Evolutionary conservation across 2,797 vertebrate genomes (phyloP).

Genomic region (Meda fulgida): DNA sequence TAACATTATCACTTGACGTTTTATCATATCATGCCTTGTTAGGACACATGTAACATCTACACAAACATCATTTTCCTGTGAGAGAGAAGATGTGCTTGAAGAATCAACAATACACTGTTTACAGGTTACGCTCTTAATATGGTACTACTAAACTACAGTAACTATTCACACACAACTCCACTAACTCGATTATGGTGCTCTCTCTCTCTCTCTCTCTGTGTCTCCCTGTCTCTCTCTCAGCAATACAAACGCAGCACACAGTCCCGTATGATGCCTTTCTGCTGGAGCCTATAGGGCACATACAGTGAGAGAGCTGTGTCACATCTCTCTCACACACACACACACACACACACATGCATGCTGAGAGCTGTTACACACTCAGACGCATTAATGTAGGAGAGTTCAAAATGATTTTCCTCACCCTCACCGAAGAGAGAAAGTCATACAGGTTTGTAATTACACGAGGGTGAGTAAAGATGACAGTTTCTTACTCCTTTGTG

Average conservation of each 20-base stretch:
- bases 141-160: constrained; percentile 56
- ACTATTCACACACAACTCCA: constrained; percentile 41
- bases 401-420: background rate
- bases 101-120: constrained; percentile 59
- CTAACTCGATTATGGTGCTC: constrained; percentile 57
- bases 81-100: constrained; percentile 56
- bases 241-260: constrained; percentile 56
- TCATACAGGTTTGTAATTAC: background rate
- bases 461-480: background rate
- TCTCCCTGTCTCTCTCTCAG: constrained; percentile 40
- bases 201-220: background rate
- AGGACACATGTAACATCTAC: constrained; percentile 27
- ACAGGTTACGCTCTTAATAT: constrained; percentile 42
- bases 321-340: constrained; percentile 42
- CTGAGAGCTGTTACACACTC: constrained; percentile 21
- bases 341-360: constrained; percentile 30
- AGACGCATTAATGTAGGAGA: background rate
- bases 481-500: background rate
- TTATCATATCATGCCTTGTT: constrained; percentile 7
- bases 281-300: constrained; percentile 39
- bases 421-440: background rate
- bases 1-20: background rate
- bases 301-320: constrained; percentile 28
- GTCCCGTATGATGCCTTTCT: constrained; percentile 57
- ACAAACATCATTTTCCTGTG: constrained; percentile 58